Base-by-base conservation (phyloP, 2,888 invertebrate genomes). In the Cylindroiulus punctatus region DNA sequence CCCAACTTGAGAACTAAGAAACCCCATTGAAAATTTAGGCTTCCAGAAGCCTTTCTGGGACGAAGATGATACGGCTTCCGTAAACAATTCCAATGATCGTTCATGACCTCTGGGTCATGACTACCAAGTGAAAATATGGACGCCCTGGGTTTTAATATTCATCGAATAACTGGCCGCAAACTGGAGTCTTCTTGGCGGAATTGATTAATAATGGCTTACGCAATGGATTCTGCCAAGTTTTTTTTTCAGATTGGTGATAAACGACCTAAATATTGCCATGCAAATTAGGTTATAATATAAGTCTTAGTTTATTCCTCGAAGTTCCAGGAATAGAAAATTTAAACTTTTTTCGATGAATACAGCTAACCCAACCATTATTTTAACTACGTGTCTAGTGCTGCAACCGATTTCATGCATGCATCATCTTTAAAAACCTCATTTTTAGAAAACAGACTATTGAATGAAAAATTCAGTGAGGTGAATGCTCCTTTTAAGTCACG, bases 81-180 rank as follows among this genome's bases (percentile, higher is more conserved):
- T 76, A 76, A 76, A 76, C 76, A 76, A 76, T 76, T 76, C 76
- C 14, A 17, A 30, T 30, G 76, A 76, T 76, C 76, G 76, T 76
- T 30, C 76, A 17, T 30, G 76, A 76, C 76, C 76, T 76, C 76
- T 76, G 76, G 76, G 76, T 30, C 76, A 76, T 30, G 76, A 76
- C 76, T 76, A 76, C 26, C 12, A 30, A 76, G 30, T 30, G 14
- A 76, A 30, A 76, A 30, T 30, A 26, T 17, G 14, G 1, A 76
- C 76, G 76, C 76, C 76, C 76, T 30, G 30, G 12, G 76, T 30
- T 3, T 76, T 76, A 76, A 76, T 76, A 76, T 76, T 30, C 26
- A 76, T 17, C 3, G 30, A 76, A 76, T 65, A 30, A 30, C 26
- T 76, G 30, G 10, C 17, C 76, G 30, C 30, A 76, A 30, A 30